Evolutionary conservation across 2,113 vertebrate species (phyloP).

Genomic region (Ondatra zibethicus): DNA sequence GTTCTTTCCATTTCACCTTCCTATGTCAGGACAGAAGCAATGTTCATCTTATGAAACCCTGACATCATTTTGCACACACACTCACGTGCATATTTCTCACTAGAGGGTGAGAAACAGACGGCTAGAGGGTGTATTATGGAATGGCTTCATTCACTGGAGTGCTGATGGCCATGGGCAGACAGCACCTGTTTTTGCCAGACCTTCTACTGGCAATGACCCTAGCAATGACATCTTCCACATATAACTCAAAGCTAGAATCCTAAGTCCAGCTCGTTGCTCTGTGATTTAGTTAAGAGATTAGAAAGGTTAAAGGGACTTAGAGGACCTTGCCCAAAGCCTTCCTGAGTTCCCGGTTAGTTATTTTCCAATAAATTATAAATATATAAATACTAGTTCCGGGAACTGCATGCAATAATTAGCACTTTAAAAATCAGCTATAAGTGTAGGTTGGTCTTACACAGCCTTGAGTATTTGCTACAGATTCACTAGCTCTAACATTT

Average conservation of each 20-base stretch:
- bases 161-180: neutral
- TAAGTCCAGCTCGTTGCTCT: neutral
- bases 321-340: neutral
- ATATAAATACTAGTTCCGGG: neutral
- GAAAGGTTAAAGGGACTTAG: neutral
- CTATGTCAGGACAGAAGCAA: slow-evolving; percentile 4
- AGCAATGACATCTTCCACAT: neutral
- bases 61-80: neutral
- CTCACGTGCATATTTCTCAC: neutral
- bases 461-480: neutral
- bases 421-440: neutral
- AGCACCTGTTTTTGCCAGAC: neutral
- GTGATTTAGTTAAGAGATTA: neutral
- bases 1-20: neutral
- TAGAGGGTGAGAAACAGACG: too few species aligned
- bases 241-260: neutral
- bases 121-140: neutral
- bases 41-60: neutral
- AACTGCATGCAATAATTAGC: neutral
- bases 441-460: neutral
- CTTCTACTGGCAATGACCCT: neutral
- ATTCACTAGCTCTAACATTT: neutral
- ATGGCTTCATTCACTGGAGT: neutral
- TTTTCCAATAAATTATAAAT: slow-evolving; percentile 7
- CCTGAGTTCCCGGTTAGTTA: neutral